Conservation (phyloP, 92 coral and sea anemone genomes). For the Bergia puertoricense region DNA sequence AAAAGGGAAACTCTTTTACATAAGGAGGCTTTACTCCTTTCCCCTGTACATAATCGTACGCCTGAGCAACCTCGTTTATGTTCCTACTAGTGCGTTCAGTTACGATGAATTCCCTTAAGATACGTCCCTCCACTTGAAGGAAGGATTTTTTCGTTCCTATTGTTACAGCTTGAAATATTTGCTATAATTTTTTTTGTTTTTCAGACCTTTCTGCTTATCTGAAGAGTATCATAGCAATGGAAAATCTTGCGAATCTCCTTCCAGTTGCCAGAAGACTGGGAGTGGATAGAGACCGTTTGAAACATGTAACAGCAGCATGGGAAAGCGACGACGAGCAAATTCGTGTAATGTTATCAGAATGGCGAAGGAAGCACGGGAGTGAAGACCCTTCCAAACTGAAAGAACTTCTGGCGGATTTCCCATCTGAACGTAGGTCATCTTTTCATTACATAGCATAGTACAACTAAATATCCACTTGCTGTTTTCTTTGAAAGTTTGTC, state of each 20-base stretch:
- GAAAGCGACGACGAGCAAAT: background rate
- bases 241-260: background rate
- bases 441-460: too few species aligned
- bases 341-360: background rate
- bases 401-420: background rate
- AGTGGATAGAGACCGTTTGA: background rate
- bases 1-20: too few species aligned
- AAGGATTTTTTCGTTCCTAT: too few species aligned
- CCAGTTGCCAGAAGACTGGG: background rate
- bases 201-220: constrained; percentile 2
- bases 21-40: too few species aligned
- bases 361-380: background rate
- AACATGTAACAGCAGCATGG: background rate
- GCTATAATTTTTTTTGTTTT: background rate
- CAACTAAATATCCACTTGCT: too few species aligned
- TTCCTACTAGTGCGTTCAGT: too few species aligned
- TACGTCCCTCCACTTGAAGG: too few species aligned
- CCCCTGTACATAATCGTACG: too few species aligned
- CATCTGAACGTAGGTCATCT: background rate
- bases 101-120: too few species aligned
- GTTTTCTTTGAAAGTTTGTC: too few species aligned
- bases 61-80: too few species aligned
- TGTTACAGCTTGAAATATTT: too few species aligned
- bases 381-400: background rate
- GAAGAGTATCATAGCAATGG: background rate